Base-by-base conservation (phyloP, 2,113 vertebrate species). In the Thamnaconus septentrionalis region DNA sequence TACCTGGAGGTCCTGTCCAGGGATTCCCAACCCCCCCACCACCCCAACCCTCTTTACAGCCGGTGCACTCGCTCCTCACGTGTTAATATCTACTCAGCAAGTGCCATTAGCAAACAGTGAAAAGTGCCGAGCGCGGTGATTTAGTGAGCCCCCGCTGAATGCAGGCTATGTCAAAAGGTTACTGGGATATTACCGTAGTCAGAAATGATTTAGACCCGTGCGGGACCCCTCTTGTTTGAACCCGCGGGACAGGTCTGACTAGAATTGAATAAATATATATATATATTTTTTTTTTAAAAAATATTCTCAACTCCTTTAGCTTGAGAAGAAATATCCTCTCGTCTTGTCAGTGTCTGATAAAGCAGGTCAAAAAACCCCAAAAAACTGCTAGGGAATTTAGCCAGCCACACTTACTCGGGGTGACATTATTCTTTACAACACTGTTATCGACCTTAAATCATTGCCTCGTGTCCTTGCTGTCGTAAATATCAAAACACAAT, bases 71-170 rank as follows among this genome's bases (percentile, higher is more conserved):
- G 65, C 80, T 58, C 61, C 61, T 68, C 70, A 65, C 41, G 66
- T 80, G 78, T 82, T 84, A 75, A 75, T 83, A 80, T 85, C 85
- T 82, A 87, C 89, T 90, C 91, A 91, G 87, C 86, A 88, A 85
- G 78, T 81, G 78, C 83, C 79, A 88, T 87, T 90, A 89, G 79
- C 78, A 84, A 78, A 75, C 73, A 69, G 52, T 55, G 80, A 79
- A 80, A 89, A 84, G 50, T 85, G 82, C 82, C 66, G 61, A 74
- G 62, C 48, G 6, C 77, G 52, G 70, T 79, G 79, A 83, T 83
- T 81, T 80, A 78, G 48, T 47, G 62, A 61, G 69, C 50, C 49
- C 61, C 61, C 58, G 59, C 70, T 59, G 48, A 39, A 59, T 47
- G 53, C 56, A 45, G 48, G 53, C 62, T 73, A 41, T 56, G 67